These are phyloP conservation scores for Ondatra zibethicus DNA, from an alignment of 2,113 vertebrate genomes.

Conservation along the genomic window DNA sequence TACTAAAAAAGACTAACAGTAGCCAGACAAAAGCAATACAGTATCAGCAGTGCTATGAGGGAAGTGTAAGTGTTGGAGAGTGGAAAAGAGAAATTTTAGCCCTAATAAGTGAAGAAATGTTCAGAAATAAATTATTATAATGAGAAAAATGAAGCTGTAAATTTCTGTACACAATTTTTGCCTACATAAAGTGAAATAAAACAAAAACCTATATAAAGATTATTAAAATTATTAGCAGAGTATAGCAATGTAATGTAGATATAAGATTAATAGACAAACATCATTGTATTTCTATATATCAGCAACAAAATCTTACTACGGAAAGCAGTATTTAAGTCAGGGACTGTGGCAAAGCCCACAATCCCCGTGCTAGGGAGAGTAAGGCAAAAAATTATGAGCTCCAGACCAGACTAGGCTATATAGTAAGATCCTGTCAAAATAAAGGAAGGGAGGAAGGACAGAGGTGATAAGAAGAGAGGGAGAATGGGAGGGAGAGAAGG, in stretches of 20 bases:
- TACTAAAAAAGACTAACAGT: neutral
- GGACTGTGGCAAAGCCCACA: neutral
- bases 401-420: neutral
- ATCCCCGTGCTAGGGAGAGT: neutral
- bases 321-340: neutral
- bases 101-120: neutral
- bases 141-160: neutral
- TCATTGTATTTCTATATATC: neutral
- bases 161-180: neutral
- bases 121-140: neutral
- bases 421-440: neutral
- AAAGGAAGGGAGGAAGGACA: neutral
- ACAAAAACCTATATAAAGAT: slow-evolving; percentile 15
- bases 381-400: neutral
- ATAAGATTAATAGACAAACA: neutral
- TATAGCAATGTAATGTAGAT: neutral
- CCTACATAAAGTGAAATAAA: slow-evolving; percentile 34
- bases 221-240: slow-evolving; percentile 16
- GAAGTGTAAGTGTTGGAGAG: neutral
- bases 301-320: neutral
- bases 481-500: neutral
- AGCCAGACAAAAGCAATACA: neutral
- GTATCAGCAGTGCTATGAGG: neutral
- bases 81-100: neutral
- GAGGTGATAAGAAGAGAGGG: neutral